A percentile compares a stretch with the other conserved stretches of the same genome.
These are phyloP conservation scores for Lasiommata megera DNA, from an alignment of 2,888 invertebrate species.

Conservation along the genomic window DNA sequence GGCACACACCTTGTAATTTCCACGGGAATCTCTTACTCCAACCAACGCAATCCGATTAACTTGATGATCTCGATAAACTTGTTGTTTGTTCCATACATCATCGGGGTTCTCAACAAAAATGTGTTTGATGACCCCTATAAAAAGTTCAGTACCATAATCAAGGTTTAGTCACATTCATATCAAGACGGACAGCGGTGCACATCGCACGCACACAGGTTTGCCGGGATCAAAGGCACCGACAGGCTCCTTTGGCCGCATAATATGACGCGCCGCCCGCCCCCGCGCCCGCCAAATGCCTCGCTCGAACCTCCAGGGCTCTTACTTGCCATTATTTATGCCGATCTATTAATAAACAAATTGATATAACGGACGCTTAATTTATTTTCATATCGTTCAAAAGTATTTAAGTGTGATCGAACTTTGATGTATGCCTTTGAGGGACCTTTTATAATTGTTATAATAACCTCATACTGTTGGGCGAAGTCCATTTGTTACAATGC, in stretches of 20 bases:
- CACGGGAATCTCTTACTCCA: constrained; percentile 29
- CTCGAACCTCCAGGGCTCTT: constrained; percentile 66
- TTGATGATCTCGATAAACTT: constrained; percentile 25
- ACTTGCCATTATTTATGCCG: constrained; percentile 78
- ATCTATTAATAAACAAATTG: constrained; percentile 79
- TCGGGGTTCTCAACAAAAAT: constrained; percentile 26
- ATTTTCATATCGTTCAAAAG: constrained; percentile 23
- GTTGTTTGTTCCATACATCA: constrained; percentile 23
- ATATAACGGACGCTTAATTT: constrained; percentile 63
- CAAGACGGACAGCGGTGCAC: constrained; percentile 76
- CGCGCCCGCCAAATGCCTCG: constrained; percentile 69
- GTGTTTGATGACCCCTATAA: constrained; percentile 62
- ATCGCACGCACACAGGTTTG: constrained; percentile 51
- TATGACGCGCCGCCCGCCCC: constrained; percentile 75
- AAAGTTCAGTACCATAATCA: constrained; percentile 78
- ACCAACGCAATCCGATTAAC: constrained; percentile 8
- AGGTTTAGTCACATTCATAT: constrained; percentile 80
- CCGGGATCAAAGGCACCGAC: constrained; percentile 80
- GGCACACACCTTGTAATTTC: constrained; percentile 58
- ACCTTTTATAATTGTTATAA: background rate
- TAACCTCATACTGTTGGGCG: background rate
- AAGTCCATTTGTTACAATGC: background rate
- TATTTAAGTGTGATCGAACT: constrained; percentile 14
- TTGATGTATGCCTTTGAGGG: background rate
- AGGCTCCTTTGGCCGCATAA: constrained; percentile 81